These are phyloP conservation scores for Perca flavescens DNA, from an alignment of 2,113 vertebrate genomes.

Conservation along the genomic window DNA sequence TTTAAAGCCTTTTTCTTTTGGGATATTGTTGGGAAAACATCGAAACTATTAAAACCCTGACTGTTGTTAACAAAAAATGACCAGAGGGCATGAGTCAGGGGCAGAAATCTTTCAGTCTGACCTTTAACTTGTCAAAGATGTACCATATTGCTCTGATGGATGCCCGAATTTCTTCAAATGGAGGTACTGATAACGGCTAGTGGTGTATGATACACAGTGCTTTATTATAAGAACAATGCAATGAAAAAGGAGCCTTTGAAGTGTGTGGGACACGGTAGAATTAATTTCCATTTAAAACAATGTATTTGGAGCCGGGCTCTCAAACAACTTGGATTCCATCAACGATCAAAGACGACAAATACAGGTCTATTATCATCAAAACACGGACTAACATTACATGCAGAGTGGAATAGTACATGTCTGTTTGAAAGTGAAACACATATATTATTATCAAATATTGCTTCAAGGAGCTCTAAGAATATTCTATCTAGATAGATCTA, in stretches of 20 bases:
- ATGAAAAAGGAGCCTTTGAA: conserved; percentile 39
- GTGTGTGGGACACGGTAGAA: conserved; percentile 7
- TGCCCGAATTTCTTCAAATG: conserved; percentile 28
- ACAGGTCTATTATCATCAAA: conserved; percentile 9
- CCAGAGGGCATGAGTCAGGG: background rate
- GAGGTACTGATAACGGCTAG: conserved; percentile 13
- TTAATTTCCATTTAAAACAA: conserved; percentile 48
- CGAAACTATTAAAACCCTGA: conserved; percentile 3
- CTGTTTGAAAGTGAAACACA: background rate
- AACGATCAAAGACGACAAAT: conserved; percentile 30
- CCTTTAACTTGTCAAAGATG: conserved; percentile 44
- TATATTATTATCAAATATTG: background rate
- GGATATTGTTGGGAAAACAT: background rate
- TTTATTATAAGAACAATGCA: conserved; percentile 32
- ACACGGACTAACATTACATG: background rate
- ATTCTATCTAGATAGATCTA: background rate
- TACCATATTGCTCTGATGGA: conserved; percentile 15
- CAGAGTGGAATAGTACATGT: background rate
- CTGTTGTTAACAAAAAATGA: conserved; percentile 37
- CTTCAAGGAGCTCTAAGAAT: background rate
- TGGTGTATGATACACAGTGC: conserved; percentile 1
- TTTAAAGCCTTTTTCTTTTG: background rate
- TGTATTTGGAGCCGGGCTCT: conserved; percentile 28
- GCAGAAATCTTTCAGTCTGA: conserved; percentile 40
- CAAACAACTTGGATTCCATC: conserved; percentile 14